Conservation (phyloP, 2,113 vertebrate genomes). For the Caranx melampygus region DNA sequence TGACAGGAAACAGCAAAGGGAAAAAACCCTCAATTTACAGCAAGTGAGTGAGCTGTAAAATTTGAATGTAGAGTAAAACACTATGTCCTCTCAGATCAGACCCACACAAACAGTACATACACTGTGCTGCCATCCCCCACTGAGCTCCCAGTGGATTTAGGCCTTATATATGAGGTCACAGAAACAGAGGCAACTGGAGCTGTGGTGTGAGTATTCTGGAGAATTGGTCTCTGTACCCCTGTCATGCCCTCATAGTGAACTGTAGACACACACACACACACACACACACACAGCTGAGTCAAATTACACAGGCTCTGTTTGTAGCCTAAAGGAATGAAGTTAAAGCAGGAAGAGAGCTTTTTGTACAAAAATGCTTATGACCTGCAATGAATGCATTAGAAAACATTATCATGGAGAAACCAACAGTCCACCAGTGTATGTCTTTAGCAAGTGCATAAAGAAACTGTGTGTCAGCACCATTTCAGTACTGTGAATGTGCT, state of each 20-base stretch:
- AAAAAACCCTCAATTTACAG: neutral
- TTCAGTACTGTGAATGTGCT: conserved; percentile 32
- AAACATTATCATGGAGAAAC: conserved; percentile 2
- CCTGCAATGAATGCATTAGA: conserved; percentile 30
- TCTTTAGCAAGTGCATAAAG: conserved; percentile 28
- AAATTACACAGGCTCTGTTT: conserved; percentile 32
- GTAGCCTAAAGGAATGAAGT: conserved; percentile 24
- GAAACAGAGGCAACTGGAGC: conserved; percentile 12
- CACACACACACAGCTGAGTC: neutral
- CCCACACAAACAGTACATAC: neutral
- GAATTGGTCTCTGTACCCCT: conserved; percentile 20
- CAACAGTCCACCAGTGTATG: conserved; percentile 15
- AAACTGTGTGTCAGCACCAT: neutral
- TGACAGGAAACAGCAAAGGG: neutral
- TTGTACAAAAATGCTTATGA: conserved; percentile 23
- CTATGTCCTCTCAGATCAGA: conserved; percentile 2
- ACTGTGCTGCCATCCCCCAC: conserved; percentile 31
- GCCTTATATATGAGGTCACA: conserved; percentile 27
- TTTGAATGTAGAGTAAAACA: conserved; percentile 4
- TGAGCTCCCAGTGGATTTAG: conserved; percentile 33
- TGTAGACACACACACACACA: neutral
- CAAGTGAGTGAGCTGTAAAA: conserved; percentile 2
- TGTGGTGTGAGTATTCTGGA: conserved; percentile 1
- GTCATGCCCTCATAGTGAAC: conserved; percentile 24
- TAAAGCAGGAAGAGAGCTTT: conserved; percentile 29